phyloP scores from a whole-genome alignment of 2,888 invertebrate genomes.

The Nysson spinosus region DNA sequence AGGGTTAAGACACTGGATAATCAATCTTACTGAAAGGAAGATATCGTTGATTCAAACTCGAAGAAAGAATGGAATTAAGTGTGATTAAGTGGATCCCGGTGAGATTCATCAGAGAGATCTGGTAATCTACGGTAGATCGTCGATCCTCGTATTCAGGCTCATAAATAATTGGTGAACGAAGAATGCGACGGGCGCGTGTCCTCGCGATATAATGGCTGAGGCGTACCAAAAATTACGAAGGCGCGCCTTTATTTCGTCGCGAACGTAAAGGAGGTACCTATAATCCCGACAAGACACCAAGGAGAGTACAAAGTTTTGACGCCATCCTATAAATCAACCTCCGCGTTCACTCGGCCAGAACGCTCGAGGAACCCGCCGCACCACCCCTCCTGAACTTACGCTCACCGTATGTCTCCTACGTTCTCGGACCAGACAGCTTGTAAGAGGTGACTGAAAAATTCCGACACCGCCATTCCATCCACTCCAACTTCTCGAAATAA shows the following conservation, averaged over 20 bases:
- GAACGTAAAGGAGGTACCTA: conserved; percentile 32
- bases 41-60: no score
- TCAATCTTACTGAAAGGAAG: no score
- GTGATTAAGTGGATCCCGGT: no score
- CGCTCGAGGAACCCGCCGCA: conserved; percentile 61
- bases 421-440: conserved; percentile 54
- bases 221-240: conserved; percentile 63
- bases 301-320: conserved; percentile 75
- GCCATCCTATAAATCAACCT: conserved; percentile 74
- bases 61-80: no score
- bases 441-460: conserved; percentile 67
- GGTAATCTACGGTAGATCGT: background rate
- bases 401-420: conserved; percentile 71
- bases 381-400: conserved; percentile 61
- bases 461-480: conserved; percentile 49
- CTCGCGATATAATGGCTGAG: conserved; percentile 17
- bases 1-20: no score
- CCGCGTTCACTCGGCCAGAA: conserved; percentile 61
- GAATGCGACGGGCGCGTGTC: conserved; percentile 1
- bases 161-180: background rate
- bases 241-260: conserved; percentile 65
- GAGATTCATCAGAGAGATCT: background rate
- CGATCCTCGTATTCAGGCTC: background rate
- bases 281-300: conserved; percentile 64
- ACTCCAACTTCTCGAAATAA: conserved; percentile 56